Base-by-base conservation (phyloP, 1,140 invertebrate genomes). In the Melipona quadrifasciata region DNA sequence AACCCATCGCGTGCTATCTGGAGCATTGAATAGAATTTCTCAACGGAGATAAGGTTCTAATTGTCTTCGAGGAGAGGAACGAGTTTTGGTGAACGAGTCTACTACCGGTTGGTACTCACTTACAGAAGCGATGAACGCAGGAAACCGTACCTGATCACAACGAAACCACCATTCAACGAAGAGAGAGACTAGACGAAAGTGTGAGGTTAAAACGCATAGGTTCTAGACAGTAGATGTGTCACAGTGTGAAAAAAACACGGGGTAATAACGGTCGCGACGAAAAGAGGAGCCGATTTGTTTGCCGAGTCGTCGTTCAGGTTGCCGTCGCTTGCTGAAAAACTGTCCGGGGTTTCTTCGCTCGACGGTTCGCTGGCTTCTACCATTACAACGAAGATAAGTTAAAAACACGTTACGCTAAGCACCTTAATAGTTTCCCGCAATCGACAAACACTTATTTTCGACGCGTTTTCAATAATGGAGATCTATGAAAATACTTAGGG, bases 91-190 rank as follows among this genome's bases (percentile, higher is more conserved):
- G n/a, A 64, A 47, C 39, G 17, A n/a, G 34, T 58, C 58, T 27
- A 65, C 31, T 4, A n/a, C 61, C n/a, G 31, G 77, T 31, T 6
- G 21, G 24, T 71, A 14, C n/a, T n/a, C 39, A 47, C 21, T 79
- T 27, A 31, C 17, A 34, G 11, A 3, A 70, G 34, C 34, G 65
- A 86, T 27, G 34, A 68, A 68, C 75, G 39, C 76, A 75, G 71
- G 53, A 89, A 89, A 81, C 75, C 65, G 89, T 90, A 90, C 86
- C 86, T 90, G 89, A 90, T 78, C 58, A 90, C 88, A 90, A 90
- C 89, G 88, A 90, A 88, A 79, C 61, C 10, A 21, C 24, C 55
- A 61, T 72, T 82, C 47, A 88, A 76, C 65, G 81, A 87, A 90
- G 17, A 70, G 58, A 90, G 17, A 70, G 58, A 82, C 72, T 71